Evolutionary conservation across 1,140 invertebrate genomes (phyloP).

Genomic region (Drosophila tropicalis): DNA sequence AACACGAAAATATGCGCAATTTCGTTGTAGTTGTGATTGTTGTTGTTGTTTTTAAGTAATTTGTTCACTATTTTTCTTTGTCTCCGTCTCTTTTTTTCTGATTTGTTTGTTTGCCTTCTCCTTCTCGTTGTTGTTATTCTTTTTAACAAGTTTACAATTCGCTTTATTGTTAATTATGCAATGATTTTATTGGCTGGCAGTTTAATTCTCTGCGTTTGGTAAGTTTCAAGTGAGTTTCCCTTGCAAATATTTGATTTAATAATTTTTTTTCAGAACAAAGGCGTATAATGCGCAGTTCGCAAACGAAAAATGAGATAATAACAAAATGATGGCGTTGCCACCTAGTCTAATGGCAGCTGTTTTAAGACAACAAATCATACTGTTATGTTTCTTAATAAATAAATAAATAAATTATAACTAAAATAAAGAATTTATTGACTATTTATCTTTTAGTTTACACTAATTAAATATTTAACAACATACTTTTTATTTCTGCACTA

Average conservation of each 20-base stretch:
- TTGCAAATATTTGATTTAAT: constrained; percentile 35
- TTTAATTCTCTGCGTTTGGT: not conserved
- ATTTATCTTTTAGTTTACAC: not conserved
- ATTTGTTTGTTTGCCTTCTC: constrained; percentile 15
- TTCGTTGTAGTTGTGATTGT: constrained; percentile 13
- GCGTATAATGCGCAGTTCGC: constrained; percentile 69
- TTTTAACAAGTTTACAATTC: not conserved
- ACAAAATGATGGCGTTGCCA: constrained; percentile 64
- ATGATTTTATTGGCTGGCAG: not conserved
- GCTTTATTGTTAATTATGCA: constrained; percentile 2
- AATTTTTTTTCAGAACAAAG: constrained; percentile 69
- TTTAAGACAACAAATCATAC: constrained; percentile 36
- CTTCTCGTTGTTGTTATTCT: not conserved
- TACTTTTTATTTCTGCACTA: not conserved
- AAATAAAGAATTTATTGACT: not conserved
- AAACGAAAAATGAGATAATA: constrained; percentile 79
- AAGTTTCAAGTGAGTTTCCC: not conserved
- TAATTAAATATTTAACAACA: constrained; percentile 1
- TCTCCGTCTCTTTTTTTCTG: constrained; percentile 30
- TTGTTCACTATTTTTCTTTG: constrained; percentile 42
- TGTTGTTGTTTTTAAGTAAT: constrained; percentile 41
- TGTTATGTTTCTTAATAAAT: not conserved
- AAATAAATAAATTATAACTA: not conserved
- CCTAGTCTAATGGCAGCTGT: constrained; percentile 52
- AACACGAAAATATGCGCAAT: constrained; percentile 75